phyloP scores from a whole-genome alignment of 2,888 invertebrate genomes.

The Caenorhabditis angaria region DNA sequence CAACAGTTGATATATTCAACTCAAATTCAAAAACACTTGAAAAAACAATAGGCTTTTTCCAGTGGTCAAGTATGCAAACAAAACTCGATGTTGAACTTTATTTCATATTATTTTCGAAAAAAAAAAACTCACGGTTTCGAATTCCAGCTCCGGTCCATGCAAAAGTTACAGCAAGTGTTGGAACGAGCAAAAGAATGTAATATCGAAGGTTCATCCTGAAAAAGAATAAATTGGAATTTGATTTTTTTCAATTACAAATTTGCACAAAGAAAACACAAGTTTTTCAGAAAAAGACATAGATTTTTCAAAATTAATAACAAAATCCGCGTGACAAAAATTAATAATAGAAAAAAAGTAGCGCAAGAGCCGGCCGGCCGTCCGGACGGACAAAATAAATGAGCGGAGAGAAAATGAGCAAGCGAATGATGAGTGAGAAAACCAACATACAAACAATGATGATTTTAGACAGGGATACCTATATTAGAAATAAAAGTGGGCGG shows the following conservation, averaged over 20 bases:
- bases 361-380: too few species aligned
- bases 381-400: too few species aligned
- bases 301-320: background rate
- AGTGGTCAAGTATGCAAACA: background rate
- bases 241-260: too few species aligned
- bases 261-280: too few species aligned
- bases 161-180: background rate
- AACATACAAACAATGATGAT: constrained; percentile 44
- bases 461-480: background rate
- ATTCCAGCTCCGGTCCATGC: constrained; percentile 45
- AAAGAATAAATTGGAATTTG: too few species aligned
- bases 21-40: background rate
- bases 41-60: background rate
- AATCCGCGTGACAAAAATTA: background rate
- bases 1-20: background rate
- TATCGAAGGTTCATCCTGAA: constrained; percentile 31
- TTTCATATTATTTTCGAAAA: background rate
- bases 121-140: constrained; percentile 41
- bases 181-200: constrained; percentile 8
- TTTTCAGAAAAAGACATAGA: too few species aligned
- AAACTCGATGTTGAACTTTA: constrained; percentile 1
- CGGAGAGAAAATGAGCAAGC: constrained; percentile 28
- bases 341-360: background rate
- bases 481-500: constrained; percentile 14
- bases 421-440: constrained; percentile 44